phyloP scores from a whole-genome alignment of 2,888 invertebrate species.

The Tyria jacobaeae region DNA sequence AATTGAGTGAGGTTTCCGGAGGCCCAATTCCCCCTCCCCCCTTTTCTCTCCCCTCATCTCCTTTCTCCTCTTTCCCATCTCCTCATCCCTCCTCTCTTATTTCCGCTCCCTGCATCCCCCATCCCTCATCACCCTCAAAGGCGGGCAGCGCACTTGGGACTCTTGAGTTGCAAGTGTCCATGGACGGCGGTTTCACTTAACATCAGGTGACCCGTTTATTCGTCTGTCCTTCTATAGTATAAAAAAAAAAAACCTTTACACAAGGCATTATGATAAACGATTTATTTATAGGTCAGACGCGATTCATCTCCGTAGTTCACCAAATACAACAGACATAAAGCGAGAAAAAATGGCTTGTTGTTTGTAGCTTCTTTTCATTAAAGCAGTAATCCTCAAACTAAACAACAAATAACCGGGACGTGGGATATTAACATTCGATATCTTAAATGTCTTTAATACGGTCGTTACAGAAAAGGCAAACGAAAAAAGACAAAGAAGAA shows the following conservation, averaged over 20 bases:
- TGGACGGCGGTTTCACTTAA: neutral
- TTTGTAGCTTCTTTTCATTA: constrained; percentile 16
- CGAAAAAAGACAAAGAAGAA: neutral
- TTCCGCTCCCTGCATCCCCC: no score
- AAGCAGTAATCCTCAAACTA: neutral
- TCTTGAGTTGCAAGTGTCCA: no score
- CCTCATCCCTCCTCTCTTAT: no score
- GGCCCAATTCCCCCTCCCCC: no score
- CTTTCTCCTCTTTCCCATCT: no score
- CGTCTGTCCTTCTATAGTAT: no score
- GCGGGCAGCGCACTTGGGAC: no score
- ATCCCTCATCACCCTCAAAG: no score
- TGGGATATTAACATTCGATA: neutral
- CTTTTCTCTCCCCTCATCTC: no score
- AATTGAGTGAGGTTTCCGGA: no score
- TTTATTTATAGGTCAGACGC: neutral
- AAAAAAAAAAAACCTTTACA: neutral
- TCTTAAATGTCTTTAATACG: neutral
- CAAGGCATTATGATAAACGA: constrained; percentile 3
- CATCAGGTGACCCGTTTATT: neutral
- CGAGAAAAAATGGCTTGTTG: constrained; percentile 2
- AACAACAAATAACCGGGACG: no score
- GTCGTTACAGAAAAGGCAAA: neutral
- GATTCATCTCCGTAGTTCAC: neutral
- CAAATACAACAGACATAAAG: constrained; percentile 12